A percentile compares a stretch with the other conserved stretches of the same genome.
Conservation (phyloP, 2,888 invertebrate species). For the Fragum whitleyi region DNA sequence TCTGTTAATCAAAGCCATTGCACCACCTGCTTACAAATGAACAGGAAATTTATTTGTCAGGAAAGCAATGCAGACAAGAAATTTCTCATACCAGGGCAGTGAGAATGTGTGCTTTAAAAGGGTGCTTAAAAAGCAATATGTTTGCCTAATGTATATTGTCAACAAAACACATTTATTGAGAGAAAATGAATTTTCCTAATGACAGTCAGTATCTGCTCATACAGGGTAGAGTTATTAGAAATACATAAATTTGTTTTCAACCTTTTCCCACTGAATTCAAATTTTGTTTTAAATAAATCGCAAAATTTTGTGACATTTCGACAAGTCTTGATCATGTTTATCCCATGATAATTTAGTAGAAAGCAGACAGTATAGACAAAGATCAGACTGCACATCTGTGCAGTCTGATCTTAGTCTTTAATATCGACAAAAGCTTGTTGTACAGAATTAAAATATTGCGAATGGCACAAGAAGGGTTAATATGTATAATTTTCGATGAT, state of each 20-base stretch:
- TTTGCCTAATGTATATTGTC: slow-evolving; percentile 52
- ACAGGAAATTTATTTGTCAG: not conserved
- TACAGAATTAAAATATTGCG: too few species aligned
- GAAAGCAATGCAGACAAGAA: not conserved
- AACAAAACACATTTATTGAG: slow-evolving; percentile 49
- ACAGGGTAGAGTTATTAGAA: slow-evolving; percentile 38
- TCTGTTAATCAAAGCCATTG: not conserved
- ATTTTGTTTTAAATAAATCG: too few species aligned
- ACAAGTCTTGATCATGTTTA: too few species aligned
- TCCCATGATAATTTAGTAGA: too few species aligned
- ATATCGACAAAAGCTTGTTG: too few species aligned
- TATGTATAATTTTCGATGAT: slow-evolving; percentile 5
- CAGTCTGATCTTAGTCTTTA: too few species aligned
- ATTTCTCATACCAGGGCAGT: slow-evolving; percentile 1
- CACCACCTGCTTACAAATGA: not conserved
- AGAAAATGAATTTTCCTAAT: slow-evolving; percentile 23
- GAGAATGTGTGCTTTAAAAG: slow-evolving; percentile 8
- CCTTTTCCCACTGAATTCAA: too few species aligned
- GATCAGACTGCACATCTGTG: too few species aligned
- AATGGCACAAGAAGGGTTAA: too few species aligned
- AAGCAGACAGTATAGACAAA: too few species aligned
- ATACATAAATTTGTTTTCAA: slow-evolving; percentile 54
- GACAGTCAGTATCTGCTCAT: slow-evolving; percentile 16
- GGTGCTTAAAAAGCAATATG: slow-evolving; percentile 56
- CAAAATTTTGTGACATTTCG: too few species aligned